Evolutionary conservation across 2,113 vertebrate species (phyloP).

Genomic region (Xerus inauris): DNA sequence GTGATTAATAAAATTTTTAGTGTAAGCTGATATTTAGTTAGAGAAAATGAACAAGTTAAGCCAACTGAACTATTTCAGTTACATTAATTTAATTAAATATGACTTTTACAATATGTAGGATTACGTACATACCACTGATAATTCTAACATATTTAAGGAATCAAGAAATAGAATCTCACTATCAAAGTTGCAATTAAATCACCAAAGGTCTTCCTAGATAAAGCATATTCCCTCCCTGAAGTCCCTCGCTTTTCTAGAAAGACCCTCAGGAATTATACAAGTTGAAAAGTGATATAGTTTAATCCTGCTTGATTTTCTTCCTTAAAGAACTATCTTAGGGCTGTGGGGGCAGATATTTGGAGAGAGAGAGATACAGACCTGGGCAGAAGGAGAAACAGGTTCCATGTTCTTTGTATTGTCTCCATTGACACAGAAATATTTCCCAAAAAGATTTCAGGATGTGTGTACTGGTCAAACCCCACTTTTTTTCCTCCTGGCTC

Average conservation of each 20-base stretch:
- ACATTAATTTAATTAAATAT: constrained; percentile 83
- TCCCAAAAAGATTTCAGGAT: not conserved
- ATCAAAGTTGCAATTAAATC: constrained; percentile 65
- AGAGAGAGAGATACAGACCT: not conserved
- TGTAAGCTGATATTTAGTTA: constrained; percentile 83
- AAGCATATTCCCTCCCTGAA: not conserved
- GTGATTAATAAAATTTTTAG: constrained; percentile 85
- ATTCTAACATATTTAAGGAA: constrained; percentile 76
- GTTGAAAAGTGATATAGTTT: constrained; percentile 1
- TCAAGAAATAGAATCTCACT: constrained; percentile 50
- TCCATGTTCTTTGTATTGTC: not conserved
- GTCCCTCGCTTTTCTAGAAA: not conserved
- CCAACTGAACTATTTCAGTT: constrained; percentile 80
- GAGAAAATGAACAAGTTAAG: constrained; percentile 82
- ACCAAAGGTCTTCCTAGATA: constrained; percentile 1
- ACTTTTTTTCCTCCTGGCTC: not conserved
- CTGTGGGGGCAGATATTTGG: not conserved
- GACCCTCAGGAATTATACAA: not conserved
- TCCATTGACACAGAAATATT: not conserved
- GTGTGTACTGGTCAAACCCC: not conserved
- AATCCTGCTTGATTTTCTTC: not conserved
- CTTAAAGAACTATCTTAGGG: not conserved
- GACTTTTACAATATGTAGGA: constrained; percentile 76
- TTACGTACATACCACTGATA: constrained; percentile 69
- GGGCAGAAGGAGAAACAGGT: not conserved